Conservation (phyloP, 2,113 vertebrate genomes). For the Grammomys surdaster region DNA sequence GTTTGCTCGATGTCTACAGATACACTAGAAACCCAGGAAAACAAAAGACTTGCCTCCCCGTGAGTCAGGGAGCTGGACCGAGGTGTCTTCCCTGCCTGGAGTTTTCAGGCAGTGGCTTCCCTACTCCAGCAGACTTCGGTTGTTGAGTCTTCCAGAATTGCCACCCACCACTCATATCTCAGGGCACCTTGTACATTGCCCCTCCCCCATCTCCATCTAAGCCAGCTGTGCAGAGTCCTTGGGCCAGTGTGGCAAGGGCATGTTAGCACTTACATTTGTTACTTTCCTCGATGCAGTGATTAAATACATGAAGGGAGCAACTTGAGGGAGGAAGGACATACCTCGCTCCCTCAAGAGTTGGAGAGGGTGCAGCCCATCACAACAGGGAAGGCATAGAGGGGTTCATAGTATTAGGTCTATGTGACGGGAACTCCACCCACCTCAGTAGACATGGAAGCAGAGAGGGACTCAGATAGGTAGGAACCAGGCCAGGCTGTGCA, state of each 20-base stretch:
- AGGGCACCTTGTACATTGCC: not conserved
- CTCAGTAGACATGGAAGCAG: not conserved
- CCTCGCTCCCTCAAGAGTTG: not conserved
- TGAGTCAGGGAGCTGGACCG: not conserved
- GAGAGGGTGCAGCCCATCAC: not conserved
- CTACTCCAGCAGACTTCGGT: not conserved
- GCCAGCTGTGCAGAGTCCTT: not conserved
- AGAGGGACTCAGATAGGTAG: not conserved
- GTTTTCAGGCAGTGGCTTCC: not conserved
- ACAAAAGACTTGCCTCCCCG: not conserved
- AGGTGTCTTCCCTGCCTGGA: not conserved
- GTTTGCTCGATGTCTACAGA: constrained; percentile 18
- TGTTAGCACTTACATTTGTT: not conserved
- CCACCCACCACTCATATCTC: not conserved
- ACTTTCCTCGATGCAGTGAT: not conserved
- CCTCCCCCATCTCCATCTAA: not conserved
- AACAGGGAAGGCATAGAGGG: not conserved
- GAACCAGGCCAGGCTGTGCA: not conserved
- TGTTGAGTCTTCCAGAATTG: not conserved
- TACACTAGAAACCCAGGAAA: not conserved
- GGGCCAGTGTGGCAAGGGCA: not conserved
- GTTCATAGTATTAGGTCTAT: not conserved
- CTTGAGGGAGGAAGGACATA: not conserved
- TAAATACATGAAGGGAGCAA: not conserved
- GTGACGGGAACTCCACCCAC: not conserved